phyloP scores from a whole-genome alignment of 1,140 invertebrate genomes.

The Coelopa frigida region DNA sequence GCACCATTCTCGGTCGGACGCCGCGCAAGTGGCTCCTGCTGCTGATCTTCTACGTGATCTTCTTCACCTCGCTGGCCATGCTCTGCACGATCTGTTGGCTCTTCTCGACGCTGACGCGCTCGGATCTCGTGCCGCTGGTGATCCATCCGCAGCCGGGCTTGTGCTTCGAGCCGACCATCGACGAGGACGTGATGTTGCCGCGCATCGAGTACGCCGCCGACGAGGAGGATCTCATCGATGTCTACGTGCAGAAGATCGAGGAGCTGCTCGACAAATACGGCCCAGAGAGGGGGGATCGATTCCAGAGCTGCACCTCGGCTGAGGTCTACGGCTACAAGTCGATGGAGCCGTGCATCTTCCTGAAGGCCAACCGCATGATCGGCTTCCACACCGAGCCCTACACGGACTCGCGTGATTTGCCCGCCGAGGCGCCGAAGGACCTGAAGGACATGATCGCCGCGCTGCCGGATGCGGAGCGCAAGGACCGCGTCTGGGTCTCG shows the following conservation, averaged over 20 bases:
- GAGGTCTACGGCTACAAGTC: not conserved
- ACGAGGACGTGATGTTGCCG: not conserved
- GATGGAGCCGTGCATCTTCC: conserved; percentile 3
- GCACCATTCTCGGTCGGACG: not conserved
- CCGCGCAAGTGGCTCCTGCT: not conserved
- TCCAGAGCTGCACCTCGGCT: not conserved
- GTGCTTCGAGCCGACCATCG: conserved; percentile 1
- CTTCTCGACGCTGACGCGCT: not conserved
- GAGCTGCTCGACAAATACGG: not conserved
- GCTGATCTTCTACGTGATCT: not conserved
- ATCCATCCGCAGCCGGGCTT: not conserved
- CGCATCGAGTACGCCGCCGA: too few species aligned
- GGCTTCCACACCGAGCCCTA: not conserved
- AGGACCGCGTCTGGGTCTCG: conserved; percentile 2
- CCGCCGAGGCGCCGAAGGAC: not conserved
- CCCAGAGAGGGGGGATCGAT: not conserved
- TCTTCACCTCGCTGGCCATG: not conserved
- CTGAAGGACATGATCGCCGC: not conserved
- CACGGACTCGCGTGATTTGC: not conserved
- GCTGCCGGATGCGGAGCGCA: not conserved
- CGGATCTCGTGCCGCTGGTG: not conserved
- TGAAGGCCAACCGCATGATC: conserved; percentile 1
- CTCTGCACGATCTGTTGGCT: not conserved
- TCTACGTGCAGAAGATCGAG: too few species aligned
- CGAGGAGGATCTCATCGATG: too few species aligned